A percentile compares a stretch with the other conserved stretches of the same genome.
These are phyloP conservation scores for Cynodonichthys magdalenae DNA, from an alignment of 2,797 vertebrate species.

Conservation along the genomic window DNA sequence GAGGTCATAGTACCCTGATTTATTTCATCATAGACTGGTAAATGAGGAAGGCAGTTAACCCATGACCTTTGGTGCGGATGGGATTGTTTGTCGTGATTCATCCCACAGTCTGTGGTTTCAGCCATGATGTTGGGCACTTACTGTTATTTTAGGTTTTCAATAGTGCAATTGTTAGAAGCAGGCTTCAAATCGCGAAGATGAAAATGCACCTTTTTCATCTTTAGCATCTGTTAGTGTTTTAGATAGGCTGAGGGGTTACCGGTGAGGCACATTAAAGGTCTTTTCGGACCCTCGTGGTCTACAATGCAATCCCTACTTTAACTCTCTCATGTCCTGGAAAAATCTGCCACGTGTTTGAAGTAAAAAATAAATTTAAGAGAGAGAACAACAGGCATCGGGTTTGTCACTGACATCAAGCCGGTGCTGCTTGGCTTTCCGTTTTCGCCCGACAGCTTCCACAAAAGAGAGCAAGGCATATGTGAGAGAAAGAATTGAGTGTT, in stretches of 20 bases:
- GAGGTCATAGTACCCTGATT: conserved; percentile 4
- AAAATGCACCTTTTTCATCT: conserved; percentile 18
- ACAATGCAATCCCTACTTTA: neutral
- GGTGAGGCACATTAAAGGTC: conserved; percentile 3
- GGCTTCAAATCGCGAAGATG: neutral
- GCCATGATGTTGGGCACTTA: neutral
- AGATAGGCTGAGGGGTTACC: conserved; percentile 9
- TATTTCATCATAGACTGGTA: conserved; percentile 4
- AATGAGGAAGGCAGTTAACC: conserved; percentile 27
- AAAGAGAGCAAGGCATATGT: conserved; percentile 40
- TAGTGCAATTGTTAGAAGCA: conserved; percentile 12
- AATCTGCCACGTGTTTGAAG: neutral
- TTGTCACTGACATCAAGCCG: conserved; percentile 21
- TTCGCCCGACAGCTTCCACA: conserved; percentile 39
- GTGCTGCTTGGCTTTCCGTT: conserved; percentile 22
- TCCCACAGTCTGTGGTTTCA: neutral
- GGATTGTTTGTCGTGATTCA: conserved; percentile 23
- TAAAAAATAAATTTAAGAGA: neutral
- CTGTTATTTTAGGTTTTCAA: conserved; percentile 8
- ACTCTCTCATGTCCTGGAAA: neutral
- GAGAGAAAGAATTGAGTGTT: conserved; percentile 34
- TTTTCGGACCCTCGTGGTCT: neutral
- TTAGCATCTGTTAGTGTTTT: conserved; percentile 17
- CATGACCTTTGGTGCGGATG: conserved; percentile 12
- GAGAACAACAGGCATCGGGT: neutral